Percentiles rank a stretch among this genome's conserved stretches.
These are phyloP conservation scores for Etia nguti DNA, from an alignment of 2,113 vertebrate genomes.

Conservation along the genomic window DNA sequence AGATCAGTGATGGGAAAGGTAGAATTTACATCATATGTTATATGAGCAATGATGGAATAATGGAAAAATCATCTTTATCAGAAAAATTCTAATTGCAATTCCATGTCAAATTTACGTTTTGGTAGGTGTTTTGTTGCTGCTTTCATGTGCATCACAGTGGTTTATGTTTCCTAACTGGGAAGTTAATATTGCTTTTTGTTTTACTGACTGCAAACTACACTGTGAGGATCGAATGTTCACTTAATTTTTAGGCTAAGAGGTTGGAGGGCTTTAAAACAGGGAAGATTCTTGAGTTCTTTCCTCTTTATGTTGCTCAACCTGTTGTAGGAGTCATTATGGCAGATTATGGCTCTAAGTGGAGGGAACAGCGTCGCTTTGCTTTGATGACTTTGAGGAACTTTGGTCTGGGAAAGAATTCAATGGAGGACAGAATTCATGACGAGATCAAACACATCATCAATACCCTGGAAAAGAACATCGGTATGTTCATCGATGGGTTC, in stretches of 20 bases:
- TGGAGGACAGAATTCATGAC: slow-evolving; percentile 74
- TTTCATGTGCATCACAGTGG: too few species aligned
- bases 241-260: not conserved
- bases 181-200: not conserved
- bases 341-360: slow-evolving; percentile 65
- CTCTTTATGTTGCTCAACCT: not conserved
- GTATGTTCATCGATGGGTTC: slow-evolving; percentile 2
- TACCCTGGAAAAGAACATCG: slow-evolving; percentile 26
- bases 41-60: not conserved
- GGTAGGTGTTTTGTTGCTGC: not conserved
- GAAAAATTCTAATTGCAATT: not conserved
- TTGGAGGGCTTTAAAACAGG: not conserved
- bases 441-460: slow-evolving; percentile 54
- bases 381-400: slow-evolving; percentile 76
- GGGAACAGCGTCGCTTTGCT: slow-evolving; percentile 73
- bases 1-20: slow-evolving; percentile 25
- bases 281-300: not conserved
- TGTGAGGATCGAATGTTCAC: not conserved
- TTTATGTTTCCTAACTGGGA: not conserved
- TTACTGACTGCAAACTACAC: not conserved
- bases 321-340: slow-evolving; percentile 20
- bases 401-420: slow-evolving; percentile 80
- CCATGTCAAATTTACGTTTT: not conserved
- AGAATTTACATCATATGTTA: not conserved
- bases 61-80: not conserved